Base-by-base conservation (phyloP, 2,113 vertebrate species). In the Diphyllodes magnificus region DNA sequence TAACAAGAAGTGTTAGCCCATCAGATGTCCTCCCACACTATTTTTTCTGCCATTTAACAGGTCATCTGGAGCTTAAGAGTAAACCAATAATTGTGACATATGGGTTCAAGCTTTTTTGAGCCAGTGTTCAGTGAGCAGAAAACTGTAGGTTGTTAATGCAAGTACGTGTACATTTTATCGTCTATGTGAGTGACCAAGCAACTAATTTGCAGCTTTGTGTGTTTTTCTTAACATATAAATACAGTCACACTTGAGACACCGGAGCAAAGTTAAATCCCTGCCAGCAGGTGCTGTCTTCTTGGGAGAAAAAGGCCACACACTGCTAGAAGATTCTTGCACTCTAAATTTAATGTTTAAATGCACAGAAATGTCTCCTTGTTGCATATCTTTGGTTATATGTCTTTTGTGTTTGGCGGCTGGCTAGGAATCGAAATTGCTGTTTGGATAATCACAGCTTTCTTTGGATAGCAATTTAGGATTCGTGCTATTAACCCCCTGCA, bases 381-480 rank as follows among this genome's bases (percentile, higher is more conserved):
- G 54, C 18, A 33, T 86, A 65, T 86, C 71, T 91, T 94, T 83
- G 49, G 40, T 88, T 91, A 86, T 85, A 85, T 68, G 88, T 42
- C 91, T 92, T 97, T 95, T 97, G 78, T 96, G 81, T 83, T 94
- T 95, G 27, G 68, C 91, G 82, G 86, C 60, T 95, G 93, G 77
- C 81, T 89, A 59, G 59, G 69, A 92, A 75, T 40, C 83, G 86
- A 85, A 94, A 92, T 88, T 72, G 50, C 53, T 51, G 8, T 90
- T 82, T 87, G 90, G 82, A 89, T 94, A 90, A 96, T 88, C 91
- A 66, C 64, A 82, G 90, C 51, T 81, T 83, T 70, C 63, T 86
- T 94, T 76, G 51, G 84, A 68, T 66, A 79, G 66, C 53, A 91
- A 95, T 87, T 91, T 35, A 4, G 57, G 68, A 89, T 50, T 82